Percentiles rank a stretch among this genome's conserved stretches.
Conservation (phyloP, 1,140 invertebrate genomes). For the Cardiocondyla obscurior region DNA sequence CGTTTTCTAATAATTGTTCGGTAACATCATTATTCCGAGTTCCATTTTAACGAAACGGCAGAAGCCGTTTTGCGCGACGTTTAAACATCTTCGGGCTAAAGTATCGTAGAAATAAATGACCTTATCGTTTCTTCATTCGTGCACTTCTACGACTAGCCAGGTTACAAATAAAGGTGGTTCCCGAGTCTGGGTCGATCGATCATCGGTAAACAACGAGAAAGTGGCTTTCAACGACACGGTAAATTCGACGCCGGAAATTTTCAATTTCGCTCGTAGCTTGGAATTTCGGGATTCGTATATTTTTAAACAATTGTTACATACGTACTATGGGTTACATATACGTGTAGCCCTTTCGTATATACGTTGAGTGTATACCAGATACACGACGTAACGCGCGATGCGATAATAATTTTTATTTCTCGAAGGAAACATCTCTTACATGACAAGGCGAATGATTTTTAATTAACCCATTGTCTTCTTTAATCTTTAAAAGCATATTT, state of each 20-base stretch:
- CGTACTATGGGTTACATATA: neutral
- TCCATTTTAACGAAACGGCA: neutral
- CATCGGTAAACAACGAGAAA: constrained; percentile 14
- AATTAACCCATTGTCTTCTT: constrained; percentile 9
- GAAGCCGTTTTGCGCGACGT: neutral
- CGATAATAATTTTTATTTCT: neutral
- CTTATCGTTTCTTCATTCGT: constrained; percentile 10
- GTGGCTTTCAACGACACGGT: neutral
- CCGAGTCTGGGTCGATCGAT: constrained; percentile 19
- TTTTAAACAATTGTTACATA: neutral
- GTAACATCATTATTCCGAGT: neutral
- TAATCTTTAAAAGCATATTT: neutral
- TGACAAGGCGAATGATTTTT: neutral
- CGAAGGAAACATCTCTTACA: neutral
- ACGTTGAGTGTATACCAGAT: neutral
- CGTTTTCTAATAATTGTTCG: neutral
- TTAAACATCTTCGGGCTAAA: constrained; percentile 13
- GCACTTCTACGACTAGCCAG: neutral
- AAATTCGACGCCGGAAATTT: neutral
- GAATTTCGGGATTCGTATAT: neutral
- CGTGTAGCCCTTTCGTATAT: neutral
- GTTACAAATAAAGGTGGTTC: constrained; percentile 18
- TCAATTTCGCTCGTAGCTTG: neutral
- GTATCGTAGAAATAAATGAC: neutral
- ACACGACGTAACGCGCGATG: neutral